Conservation (phyloP, 2,113 vertebrate genomes). For the Vidua macroura region DNA sequence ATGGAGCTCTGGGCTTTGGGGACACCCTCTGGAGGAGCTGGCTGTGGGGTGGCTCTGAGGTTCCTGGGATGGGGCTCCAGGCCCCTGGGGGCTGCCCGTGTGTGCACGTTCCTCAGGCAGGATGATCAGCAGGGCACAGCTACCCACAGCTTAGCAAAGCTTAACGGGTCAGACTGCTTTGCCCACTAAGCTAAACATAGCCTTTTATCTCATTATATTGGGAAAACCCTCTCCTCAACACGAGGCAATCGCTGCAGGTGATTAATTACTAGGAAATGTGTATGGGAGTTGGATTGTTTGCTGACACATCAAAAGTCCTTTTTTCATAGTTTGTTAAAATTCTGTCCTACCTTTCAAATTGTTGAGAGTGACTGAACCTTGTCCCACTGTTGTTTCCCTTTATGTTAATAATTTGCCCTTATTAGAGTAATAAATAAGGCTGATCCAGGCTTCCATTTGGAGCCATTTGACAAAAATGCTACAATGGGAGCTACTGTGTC, state of each 20-base stretch:
- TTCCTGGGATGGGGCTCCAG: not conserved
- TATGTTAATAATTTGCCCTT: conserved; percentile 45
- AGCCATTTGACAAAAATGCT: not conserved
- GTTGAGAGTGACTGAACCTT: not conserved
- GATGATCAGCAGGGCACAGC: not conserved
- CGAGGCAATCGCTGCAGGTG: not conserved
- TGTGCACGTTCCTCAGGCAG: not conserved
- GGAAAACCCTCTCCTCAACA: not conserved
- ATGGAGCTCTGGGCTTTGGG: not conserved
- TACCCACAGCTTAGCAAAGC: not conserved
- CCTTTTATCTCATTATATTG: conserved; percentile 20
- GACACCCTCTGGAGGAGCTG: not conserved
- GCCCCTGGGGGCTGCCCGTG: accelerated
- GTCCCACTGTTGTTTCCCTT: not conserved
- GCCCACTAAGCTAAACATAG: conserved; percentile 14
- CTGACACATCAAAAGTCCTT: not conserved
- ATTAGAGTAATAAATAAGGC: not conserved
- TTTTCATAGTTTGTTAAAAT: not conserved
- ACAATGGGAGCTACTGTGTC: not conserved
- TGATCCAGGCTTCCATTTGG: not conserved
- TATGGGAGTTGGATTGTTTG: not conserved
- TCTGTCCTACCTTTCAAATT: not conserved
- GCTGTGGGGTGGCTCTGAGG: no score
- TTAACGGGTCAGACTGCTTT: not conserved
- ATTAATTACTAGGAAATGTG: not conserved